Base-by-base conservation (phyloP, 2,797 vertebrate genomes). In the Gila robusta region DNA sequence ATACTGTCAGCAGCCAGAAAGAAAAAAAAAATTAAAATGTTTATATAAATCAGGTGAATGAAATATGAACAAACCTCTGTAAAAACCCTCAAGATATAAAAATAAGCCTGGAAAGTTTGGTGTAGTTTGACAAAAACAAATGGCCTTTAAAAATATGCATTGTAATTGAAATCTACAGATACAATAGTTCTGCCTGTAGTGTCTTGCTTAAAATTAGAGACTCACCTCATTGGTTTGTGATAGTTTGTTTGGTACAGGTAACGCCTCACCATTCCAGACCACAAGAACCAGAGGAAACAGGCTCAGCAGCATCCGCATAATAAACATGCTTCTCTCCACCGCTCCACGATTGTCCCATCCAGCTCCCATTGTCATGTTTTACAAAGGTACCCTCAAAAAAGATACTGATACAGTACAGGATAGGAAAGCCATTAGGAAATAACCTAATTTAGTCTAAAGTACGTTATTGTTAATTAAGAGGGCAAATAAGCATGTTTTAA, bases 191-290 rank as follows among this genome's bases (percentile, higher is more conserved):
- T 14, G 26, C 62, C 26, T 32, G 26, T 3, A 64, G 12, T 52
- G 9, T 11, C 6, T 11, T 26, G 0, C 59, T 47, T 49, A 21
- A 28, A 67, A 49, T 35, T 10, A 70, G 64, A 17, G 1, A 90
- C 93, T 93, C 81, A 94, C 93, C 92, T 86, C 54, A 1, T 85
- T 82, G 76, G 87, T 79, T 26, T 78, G 92, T 88, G 82, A 23
- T 3, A 79, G 85, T 54, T 88, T 70, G 0, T 88, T 81, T 21
- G 92, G 90, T 62, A 85, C 66, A 37, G 91, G 84, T 52, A 89
- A 80, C 9, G 85, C 86, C 0, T 82, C 85, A 3, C 39, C 2
- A 6, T 78, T 70, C 84, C 89, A 89, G 2, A 78, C 79, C 44
- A 91, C 83, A 7, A 92, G 85, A 67, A 91, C 41, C 41, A 94